Percentiles rank a stretch among this genome's conserved stretches.
Evolutionary conservation across 1,140 invertebrate species (phyloP).

Genomic region (Drosophila insularis): DNA sequence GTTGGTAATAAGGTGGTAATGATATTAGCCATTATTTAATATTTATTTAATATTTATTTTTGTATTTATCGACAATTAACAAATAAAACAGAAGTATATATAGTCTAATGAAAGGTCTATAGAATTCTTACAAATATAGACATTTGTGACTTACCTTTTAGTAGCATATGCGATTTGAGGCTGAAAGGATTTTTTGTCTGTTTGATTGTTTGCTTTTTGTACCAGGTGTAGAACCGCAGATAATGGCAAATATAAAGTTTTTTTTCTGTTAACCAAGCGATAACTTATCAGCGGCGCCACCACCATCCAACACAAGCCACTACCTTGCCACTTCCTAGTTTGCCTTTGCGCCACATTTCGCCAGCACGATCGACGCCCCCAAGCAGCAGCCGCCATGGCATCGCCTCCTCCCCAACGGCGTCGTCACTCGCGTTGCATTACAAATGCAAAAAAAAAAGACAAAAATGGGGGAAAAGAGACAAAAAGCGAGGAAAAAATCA

Average conservation of each 20-base stretch:
- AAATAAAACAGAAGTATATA: too few relatives aligned
- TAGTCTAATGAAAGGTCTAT: too few relatives aligned
- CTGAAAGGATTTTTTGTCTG: too few relatives aligned
- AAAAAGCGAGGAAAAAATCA: not conserved
- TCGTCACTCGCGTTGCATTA: slow-evolving; percentile 48
- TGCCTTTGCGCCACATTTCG: not conserved
- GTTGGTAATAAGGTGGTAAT: too few relatives aligned
- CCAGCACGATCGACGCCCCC: slow-evolving; percentile 51
- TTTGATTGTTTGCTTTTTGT: too few relatives aligned
- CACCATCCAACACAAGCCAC: slow-evolving; percentile 35
- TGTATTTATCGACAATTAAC: too few relatives aligned
- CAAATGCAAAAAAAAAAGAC: slow-evolving; percentile 50
- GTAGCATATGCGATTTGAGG: too few relatives aligned
- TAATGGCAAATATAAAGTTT: not conserved
- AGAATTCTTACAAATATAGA: too few relatives aligned
- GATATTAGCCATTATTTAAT: too few relatives aligned
- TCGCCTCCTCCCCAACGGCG: slow-evolving; percentile 22
- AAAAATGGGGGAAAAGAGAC: slow-evolving; percentile 7
- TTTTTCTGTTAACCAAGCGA: slow-evolving; percentile 16
- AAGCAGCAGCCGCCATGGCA: slow-evolving; percentile 37
- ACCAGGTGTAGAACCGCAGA: not conserved
- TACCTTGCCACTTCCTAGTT: slow-evolving; percentile 17
- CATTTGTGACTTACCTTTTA: too few relatives aligned
- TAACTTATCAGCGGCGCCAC: slow-evolving; percentile 40
- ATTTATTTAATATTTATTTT: too few relatives aligned